Conservation (phyloP, 1,140 invertebrate species). For the Aethina tumida region DNA sequence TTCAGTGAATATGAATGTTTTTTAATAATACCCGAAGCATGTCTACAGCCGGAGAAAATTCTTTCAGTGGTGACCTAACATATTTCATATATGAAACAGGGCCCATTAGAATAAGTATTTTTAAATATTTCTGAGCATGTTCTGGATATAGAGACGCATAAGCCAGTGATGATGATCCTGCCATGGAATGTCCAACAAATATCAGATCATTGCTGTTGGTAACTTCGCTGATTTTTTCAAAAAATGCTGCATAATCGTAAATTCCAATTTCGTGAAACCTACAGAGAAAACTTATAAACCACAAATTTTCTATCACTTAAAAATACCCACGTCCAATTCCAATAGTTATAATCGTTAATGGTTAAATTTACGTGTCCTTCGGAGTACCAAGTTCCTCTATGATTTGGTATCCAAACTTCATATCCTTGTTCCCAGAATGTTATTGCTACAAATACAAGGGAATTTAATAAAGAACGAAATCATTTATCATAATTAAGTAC, state of each 20-base stretch:
- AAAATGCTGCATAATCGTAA: constrained; percentile 9
- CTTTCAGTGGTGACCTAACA: constrained; percentile 2
- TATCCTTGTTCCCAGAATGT: constrained; percentile 10
- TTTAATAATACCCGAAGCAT: too few relatives aligned
- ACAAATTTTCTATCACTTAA: background rate
- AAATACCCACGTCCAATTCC: constrained; percentile 16
- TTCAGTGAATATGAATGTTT: too few relatives aligned
- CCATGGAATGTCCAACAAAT: constrained; percentile 13
- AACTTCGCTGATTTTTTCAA: constrained; percentile 9
- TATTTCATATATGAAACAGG: constrained; percentile 6
- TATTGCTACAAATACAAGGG: constrained; percentile 4
- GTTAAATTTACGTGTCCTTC: constrained; percentile 7
- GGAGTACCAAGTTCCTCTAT: constrained; percentile 12
- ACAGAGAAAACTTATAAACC: constrained; percentile 5
- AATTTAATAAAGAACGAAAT: background rate
- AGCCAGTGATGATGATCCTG: constrained; percentile 7
- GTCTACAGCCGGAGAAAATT: background rate
- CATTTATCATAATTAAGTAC: constrained; percentile 3
- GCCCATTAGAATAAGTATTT: constrained; percentile 8
- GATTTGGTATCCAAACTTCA: constrained; percentile 16
- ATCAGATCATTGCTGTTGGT: constrained; percentile 7
- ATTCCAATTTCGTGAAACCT: constrained; percentile 17
- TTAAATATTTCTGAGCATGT: constrained; percentile 9
- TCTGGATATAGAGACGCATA: constrained; percentile 15
- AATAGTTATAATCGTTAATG: constrained; percentile 11